Percentiles rank a stretch among this genome's conserved stretches.
Evolutionary conservation across 2,888 invertebrate genomes (phyloP).

Genomic region (Therioaphis trifolii): DNA sequence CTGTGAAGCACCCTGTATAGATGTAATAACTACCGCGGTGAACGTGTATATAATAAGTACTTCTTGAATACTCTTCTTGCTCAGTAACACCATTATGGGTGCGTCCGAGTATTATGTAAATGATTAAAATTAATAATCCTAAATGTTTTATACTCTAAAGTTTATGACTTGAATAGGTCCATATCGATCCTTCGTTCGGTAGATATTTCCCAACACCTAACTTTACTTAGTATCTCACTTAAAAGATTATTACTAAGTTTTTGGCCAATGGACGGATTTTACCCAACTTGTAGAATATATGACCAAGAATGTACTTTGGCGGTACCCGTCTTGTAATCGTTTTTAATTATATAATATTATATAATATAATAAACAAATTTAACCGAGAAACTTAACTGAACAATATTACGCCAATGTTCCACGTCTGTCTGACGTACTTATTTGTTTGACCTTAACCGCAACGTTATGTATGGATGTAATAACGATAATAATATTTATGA

Average conservation of each 20-base stretch:
- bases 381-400: no score
- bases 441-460: no score
- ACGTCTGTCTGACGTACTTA: no score
- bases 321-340: not conserved
- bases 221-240: slow-evolving; percentile 31
- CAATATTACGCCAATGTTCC: no score
- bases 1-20: no score
- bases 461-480: no score
- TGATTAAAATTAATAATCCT: slow-evolving; percentile 46
- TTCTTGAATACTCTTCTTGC: not conserved
- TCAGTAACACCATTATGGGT: not conserved
- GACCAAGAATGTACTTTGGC: not conserved
- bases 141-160: slow-evolving; percentile 35
- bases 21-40: not conserved
- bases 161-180: slow-evolving; percentile 24
- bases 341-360: not conserved
- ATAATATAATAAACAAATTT: no score
- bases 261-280: slow-evolving; percentile 30
- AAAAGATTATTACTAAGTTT: slow-evolving; percentile 44
- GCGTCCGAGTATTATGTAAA: not conserved
- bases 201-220: slow-evolving; percentile 11
- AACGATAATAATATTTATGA: no score
- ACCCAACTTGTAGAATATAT: not conserved
- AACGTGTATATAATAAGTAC: not conserved
- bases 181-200: slow-evolving; percentile 8